Evolutionary conservation across 2,113 vertebrate genomes (phyloP), one percentile per base, ranked within the genome.

Genomic region (Oreochromis niloticus): DNA sequence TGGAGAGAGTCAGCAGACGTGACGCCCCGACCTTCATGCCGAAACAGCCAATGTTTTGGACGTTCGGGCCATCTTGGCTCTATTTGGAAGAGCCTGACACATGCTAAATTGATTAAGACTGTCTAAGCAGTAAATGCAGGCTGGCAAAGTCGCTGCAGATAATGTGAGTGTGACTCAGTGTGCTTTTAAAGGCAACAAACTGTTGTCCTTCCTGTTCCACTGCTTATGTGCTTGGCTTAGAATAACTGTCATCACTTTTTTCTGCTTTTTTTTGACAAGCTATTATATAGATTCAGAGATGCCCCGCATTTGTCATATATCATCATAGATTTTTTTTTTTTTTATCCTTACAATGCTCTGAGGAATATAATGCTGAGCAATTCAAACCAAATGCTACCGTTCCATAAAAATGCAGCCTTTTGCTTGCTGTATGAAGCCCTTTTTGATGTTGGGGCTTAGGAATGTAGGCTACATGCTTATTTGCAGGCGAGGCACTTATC

Each of bases 401-500:
- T 46, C 30, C 34, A 54, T 24, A 41, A 89, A 86, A 86, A 81
- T 81, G 55, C 32, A 22, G 16, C 30, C 50, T 81, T 83, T 91
- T 86, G 56, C 88, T 84, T 83, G 71, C 88, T 86, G 85, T 81
- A 71, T 78, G 75, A 83, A 88, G 48, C 82, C 63, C 82, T 78
- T 92, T 93, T 93, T 93, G 92, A 91, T 92, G 86, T 88, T 6
- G 36, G 43, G 80, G 90, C 90, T 94, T 85, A 91, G 86, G 80
- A 89, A 94, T 93, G 88, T 94, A 91, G 92, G 91, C 91, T 94
- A 91, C 89, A 92, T 90, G 94, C 91, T 89, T 90, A 89, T 95
- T 94, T 94, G 89, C 84, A 86, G 71, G 66, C 88, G 84, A 61
- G 19, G 22, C 84, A 85, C 71, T 91, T 87, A 88, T 91, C 91